phyloP scores from a whole-genome alignment of 2,113 vertebrate genomes.

The Petroica traversi region DNA sequence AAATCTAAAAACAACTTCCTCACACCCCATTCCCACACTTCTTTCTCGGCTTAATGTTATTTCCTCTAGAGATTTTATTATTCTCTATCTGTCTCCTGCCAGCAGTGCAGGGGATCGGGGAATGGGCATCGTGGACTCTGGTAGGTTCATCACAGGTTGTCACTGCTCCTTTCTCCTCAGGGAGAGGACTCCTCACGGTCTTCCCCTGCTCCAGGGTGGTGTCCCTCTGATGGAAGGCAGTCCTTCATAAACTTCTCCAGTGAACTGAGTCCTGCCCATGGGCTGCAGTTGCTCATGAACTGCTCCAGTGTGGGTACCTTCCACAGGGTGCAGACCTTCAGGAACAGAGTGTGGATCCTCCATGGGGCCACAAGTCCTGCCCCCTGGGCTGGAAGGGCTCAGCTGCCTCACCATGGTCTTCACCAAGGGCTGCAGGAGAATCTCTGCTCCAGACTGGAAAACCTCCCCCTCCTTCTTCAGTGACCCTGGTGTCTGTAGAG shows the following conservation, averaged over 20 bases:
- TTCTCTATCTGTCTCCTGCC: background rate
- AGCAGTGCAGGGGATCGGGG: fast-evolving
- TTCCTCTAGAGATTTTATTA: too few relatives aligned
- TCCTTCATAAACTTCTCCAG: background rate
- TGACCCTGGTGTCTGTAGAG: background rate
- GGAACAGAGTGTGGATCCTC: background rate
- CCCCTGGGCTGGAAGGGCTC: background rate
- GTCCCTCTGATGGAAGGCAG: background rate
- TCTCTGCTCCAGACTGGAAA: background rate
- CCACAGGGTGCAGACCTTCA: background rate
- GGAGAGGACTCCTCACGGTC: background rate
- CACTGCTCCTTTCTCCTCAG: background rate
- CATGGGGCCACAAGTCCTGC: background rate
- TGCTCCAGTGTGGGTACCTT: background rate
- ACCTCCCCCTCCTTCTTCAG: background rate
- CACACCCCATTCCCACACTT: fast-evolving
- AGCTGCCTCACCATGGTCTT: background rate
- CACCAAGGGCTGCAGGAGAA: background rate
- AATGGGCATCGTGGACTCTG: background rate
- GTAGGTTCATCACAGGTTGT: background rate
- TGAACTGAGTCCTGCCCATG: background rate
- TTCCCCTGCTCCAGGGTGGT: background rate
- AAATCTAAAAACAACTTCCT: background rate
- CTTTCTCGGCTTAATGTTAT: background rate
- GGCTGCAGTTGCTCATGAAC: background rate